Conservation (phyloP, 2,888 invertebrate genomes). For the Microdon myrmicae region DNA sequence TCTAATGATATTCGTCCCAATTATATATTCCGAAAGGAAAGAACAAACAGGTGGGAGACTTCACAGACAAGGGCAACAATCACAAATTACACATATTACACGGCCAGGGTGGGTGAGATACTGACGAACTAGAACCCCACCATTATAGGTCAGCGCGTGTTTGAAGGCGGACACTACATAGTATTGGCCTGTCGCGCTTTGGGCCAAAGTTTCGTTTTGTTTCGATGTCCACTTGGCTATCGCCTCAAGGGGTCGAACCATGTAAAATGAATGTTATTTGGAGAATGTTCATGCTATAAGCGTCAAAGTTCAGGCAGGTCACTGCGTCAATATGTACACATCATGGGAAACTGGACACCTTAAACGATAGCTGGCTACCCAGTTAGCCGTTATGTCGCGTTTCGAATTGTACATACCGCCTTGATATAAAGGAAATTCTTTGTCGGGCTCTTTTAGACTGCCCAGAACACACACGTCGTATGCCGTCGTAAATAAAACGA, state of each 20-base stretch:
- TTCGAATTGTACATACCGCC: no score
- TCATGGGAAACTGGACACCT: slow-evolving; percentile 31
- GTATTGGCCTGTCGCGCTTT: slow-evolving; percentile 7
- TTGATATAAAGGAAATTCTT: background rate
- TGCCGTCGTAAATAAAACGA: slow-evolving; percentile 41
- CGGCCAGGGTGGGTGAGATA: slow-evolving; percentile 34
- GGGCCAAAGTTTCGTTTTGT: slow-evolving; percentile 34
- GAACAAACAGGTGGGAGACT: slow-evolving; percentile 45
- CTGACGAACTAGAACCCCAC: slow-evolving; percentile 14
- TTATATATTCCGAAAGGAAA: no score
- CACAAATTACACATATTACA: slow-evolving; percentile 46
- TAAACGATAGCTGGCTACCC: slow-evolving; percentile 26
- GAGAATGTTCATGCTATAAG: slow-evolving; percentile 20
- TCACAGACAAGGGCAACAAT: slow-evolving; percentile 26
- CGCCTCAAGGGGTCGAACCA: slow-evolving; percentile 1
- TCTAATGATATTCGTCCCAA: no score
- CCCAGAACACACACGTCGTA: slow-evolving; percentile 42
- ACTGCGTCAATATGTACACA: slow-evolving; percentile 28
- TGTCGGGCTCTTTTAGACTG: slow-evolving; percentile 5
- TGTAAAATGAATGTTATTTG: slow-evolving; percentile 40
- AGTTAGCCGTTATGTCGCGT: no score
- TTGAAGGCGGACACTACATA: slow-evolving; percentile 9
- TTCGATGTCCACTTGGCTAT: slow-evolving; percentile 26
- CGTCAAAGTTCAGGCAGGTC: slow-evolving; percentile 32
- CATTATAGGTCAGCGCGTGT: slow-evolving; percentile 20